Evolutionary conservation across 2,797 vertebrate genomes (phyloP).

Genomic region (Alauda arvensis): DNA sequence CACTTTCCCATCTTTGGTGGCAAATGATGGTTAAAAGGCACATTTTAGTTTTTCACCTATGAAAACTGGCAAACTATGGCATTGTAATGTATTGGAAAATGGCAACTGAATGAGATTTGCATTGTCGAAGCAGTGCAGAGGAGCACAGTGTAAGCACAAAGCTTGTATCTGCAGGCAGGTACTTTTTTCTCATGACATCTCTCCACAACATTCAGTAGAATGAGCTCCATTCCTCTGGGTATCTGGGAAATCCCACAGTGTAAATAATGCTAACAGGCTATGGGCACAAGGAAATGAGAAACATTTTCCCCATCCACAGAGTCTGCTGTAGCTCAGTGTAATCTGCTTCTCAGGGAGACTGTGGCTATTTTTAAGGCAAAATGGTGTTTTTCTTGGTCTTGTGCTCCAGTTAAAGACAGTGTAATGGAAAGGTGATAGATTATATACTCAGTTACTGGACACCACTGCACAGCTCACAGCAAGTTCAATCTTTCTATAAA

Average conservation of each 20-base stretch:
- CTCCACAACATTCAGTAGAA: constrained; percentile 5
- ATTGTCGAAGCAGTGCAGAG: neutral
- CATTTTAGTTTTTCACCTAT: neutral
- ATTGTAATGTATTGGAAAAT: neutral
- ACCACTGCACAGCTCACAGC: neutral
- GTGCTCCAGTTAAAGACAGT: constrained; percentile 14
- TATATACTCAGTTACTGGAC: neutral
- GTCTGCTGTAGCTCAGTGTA: neutral
- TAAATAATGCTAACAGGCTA: constrained; percentile 21
- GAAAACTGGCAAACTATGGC: neutral
- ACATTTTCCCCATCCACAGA: neutral
- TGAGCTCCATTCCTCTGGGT: neutral
- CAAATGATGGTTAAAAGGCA: neutral
- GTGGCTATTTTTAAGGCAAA: constrained; percentile 34
- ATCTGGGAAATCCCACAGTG: neutral
- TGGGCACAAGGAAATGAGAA: neutral
- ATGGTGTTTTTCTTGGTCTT: constrained; percentile 35
- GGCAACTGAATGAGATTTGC: neutral
- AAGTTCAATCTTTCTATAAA: constrained; percentile 1
- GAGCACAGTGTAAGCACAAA: neutral
- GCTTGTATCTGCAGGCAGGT: neutral
- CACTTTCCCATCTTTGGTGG: neutral
- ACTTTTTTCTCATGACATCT: neutral
- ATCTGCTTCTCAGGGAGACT: constrained; percentile 27
- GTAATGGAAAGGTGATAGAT: constrained; percentile 29